These are phyloP conservation scores for Chanos chanos DNA, from an alignment of 2,797 vertebrate species.

Conservation along the genomic window DNA sequence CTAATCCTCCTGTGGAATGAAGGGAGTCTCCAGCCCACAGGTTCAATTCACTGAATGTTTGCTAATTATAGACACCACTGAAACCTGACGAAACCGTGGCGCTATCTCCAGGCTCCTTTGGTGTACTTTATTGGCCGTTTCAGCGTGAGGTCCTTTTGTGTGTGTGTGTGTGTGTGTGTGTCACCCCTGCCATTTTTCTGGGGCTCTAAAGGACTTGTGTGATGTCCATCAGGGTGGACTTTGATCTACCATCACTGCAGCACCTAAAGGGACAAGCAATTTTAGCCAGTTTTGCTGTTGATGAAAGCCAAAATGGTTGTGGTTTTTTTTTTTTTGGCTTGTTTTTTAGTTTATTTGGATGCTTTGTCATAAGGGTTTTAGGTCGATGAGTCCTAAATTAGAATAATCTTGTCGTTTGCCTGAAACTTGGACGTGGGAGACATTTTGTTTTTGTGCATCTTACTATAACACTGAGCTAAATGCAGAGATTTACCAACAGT, in stretches of 20 bases:
- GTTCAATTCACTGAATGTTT: neutral
- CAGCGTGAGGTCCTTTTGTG: neutral
- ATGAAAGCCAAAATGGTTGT: neutral
- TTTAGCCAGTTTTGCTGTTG: neutral
- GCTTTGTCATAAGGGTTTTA: too few relatives aligned
- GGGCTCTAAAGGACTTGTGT: slow-evolving; percentile 15
- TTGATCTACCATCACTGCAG: slow-evolving; percentile 25
- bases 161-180: too few relatives aligned
- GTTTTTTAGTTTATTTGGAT: neutral
- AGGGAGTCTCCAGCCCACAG: neutral
- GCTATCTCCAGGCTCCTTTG: neutral
- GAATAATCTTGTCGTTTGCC: too few relatives aligned
- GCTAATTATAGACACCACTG: neutral
- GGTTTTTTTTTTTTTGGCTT: neutral
- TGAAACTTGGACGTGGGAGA: too few relatives aligned
- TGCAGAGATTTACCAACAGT: neutral
- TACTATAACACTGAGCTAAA: too few relatives aligned
- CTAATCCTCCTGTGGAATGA: neutral
- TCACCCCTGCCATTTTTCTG: slow-evolving; percentile 19
- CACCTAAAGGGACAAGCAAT: slow-evolving; percentile 1
- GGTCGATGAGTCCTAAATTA: too few relatives aligned
- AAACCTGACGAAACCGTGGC: neutral
- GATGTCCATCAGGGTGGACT: slow-evolving; percentile 24
- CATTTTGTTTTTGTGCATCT: too few relatives aligned
- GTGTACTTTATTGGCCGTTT: neutral